phyloP scores from a whole-genome alignment of 2,888 invertebrate genomes.

The Troglohyphantes excavatus region DNA sequence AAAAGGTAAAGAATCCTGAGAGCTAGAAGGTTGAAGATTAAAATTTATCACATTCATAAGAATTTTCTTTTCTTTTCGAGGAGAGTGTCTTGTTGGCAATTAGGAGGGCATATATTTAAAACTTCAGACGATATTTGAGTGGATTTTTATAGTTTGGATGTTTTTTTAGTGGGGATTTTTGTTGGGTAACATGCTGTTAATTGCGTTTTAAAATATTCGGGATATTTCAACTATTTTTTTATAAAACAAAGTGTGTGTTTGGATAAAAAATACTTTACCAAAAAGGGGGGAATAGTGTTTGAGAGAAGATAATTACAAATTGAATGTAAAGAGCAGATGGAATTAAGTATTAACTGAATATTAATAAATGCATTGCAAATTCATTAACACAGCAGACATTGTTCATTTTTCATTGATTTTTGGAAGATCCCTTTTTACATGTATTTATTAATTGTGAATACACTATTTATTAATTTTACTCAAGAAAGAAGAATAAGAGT shows the following conservation, averaged over 20 bases:
- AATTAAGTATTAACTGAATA: background rate
- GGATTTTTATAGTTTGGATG: conserved; percentile 18
- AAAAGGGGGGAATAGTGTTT: too few relatives aligned
- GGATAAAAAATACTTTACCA: background rate
- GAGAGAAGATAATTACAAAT: background rate
- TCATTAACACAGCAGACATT: background rate
- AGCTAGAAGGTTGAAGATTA: conserved; percentile 35
- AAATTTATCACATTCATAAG: conserved; percentile 72
- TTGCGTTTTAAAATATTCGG: conserved; percentile 62
- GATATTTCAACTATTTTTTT: conserved; percentile 12
- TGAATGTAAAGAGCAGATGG: background rate
- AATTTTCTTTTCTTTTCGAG: conserved; percentile 33
- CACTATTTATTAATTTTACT: too few relatives aligned
- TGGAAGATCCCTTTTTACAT: too few relatives aligned
- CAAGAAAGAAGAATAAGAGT: too few relatives aligned
- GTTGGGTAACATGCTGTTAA: conserved; percentile 28
- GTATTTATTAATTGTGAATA: too few relatives aligned
- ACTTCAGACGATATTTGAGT: conserved; percentile 38
- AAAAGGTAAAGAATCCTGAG: conserved; percentile 22
- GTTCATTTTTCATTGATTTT: background rate
- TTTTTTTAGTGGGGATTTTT: conserved; percentile 1
- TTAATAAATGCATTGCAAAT: background rate
- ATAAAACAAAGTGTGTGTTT: background rate
- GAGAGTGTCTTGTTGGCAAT: conserved; percentile 34
- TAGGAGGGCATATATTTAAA: conserved; percentile 63